These are phyloP conservation scores for Hyperoplus immaculatus DNA, from an alignment of 2,797 vertebrate species.

Conservation along the genomic window DNA sequence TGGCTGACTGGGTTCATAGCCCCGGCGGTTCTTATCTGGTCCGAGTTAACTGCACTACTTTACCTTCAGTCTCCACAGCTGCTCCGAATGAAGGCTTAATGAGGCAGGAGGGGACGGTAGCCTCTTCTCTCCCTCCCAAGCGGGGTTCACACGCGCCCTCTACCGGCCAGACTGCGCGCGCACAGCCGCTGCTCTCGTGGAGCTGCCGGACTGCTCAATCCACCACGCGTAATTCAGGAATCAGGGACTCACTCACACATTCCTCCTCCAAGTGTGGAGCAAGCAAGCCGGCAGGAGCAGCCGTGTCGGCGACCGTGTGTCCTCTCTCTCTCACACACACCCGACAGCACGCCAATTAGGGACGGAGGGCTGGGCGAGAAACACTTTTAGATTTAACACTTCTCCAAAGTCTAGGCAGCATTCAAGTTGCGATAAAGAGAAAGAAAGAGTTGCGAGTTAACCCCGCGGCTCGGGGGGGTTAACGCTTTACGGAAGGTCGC, in stretches of 20 bases:
- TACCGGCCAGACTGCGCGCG: slow-evolving; percentile 68
- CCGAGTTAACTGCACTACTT: background rate
- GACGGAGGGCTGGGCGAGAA: slow-evolving; percentile 45
- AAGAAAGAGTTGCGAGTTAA: slow-evolving; percentile 74
- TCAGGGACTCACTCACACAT: slow-evolving; percentile 76
- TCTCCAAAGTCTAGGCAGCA: slow-evolving; percentile 55
- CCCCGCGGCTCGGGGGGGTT: slow-evolving; percentile 78
- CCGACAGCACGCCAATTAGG: slow-evolving; percentile 41
- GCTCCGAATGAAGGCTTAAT: slow-evolving; percentile 26
- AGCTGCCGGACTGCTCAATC: slow-evolving; percentile 74
- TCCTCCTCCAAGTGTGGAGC: slow-evolving; percentile 82
- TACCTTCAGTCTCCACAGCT: slow-evolving; percentile 11
- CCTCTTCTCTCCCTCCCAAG: slow-evolving; percentile 25
- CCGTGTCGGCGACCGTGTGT: slow-evolving; percentile 53
- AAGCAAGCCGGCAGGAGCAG: slow-evolving; percentile 67
- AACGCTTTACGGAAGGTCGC: slow-evolving; percentile 65
- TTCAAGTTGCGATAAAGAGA: slow-evolving; percentile 66
- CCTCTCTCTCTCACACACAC: slow-evolving; percentile 21
- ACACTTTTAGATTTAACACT: slow-evolving; percentile 41
- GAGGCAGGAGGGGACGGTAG: slow-evolving; percentile 26
- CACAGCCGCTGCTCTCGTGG: slow-evolving; percentile 59
- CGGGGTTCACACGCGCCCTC: slow-evolving; percentile 75
- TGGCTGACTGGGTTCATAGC: background rate
- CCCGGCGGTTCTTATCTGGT: background rate
- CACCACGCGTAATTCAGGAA: slow-evolving; percentile 79